Percentiles rank a stretch among this genome's conserved stretches.
These are phyloP conservation scores for Chionoecetes opilio DNA, from an alignment of 1,140 invertebrate species.

Conservation along the genomic window DNA sequence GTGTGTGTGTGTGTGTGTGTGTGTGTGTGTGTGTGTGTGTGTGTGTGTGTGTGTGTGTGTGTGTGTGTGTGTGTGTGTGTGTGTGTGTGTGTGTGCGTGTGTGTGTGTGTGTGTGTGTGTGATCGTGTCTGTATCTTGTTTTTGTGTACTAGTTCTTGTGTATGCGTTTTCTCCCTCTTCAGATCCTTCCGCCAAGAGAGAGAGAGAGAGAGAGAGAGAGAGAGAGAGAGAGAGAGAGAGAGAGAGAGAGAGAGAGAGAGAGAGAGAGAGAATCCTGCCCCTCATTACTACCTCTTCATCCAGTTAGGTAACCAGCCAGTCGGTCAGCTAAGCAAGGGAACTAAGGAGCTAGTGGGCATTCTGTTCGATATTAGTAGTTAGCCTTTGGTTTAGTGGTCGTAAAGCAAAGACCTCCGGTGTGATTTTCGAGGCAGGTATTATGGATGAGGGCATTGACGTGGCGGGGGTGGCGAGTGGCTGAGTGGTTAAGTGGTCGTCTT, in stretches of 20 bases:
- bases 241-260: slow-evolving; percentile 13
- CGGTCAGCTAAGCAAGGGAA: too few species aligned
- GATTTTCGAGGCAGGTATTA: not conserved
- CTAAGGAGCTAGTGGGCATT: not conserved
- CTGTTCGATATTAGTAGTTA: not conserved
- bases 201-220: too few species aligned
- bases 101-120: too few species aligned
- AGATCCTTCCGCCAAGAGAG: not conserved
- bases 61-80: too few species aligned
- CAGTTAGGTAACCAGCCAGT: too few species aligned
- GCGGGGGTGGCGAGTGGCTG: not conserved
- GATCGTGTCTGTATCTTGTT: too few species aligned
- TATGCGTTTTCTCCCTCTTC: too few species aligned
- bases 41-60: slow-evolving; percentile 1
- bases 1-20: slow-evolving; percentile 11
- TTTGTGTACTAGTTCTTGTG: too few species aligned
- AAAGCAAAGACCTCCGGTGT: not conserved
- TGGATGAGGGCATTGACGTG: not conserved
- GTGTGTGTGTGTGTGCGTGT: too few species aligned
- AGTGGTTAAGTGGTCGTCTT: too few species aligned
- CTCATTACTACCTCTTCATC: not conserved
- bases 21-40: slow-evolving; percentile 27
- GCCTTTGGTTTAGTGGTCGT: not conserved
- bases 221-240: too few species aligned
- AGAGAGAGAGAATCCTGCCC: not conserved